Conservation (phyloP, 2,888 invertebrate genomes). For the Plusia festucae region DNA sequence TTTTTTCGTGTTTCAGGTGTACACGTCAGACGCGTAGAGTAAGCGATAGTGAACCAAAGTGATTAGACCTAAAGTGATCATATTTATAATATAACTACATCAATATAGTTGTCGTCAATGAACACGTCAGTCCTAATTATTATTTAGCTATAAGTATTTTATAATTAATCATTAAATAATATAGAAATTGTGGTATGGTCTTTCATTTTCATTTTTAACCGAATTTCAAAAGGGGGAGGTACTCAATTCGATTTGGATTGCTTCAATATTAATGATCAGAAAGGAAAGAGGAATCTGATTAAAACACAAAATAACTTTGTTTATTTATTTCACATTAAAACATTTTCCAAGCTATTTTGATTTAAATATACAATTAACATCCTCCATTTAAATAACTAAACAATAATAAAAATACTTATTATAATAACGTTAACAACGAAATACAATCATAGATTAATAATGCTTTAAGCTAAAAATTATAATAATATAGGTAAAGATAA, state of each 20-base stretch:
- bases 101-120: conserved; percentile 11
- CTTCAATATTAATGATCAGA: too few relatives aligned
- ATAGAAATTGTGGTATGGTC: conserved; percentile 3
- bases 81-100: conserved; percentile 47
- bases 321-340: conserved; percentile 81
- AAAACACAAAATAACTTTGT: conserved; percentile 68
- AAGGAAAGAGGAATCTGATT: neutral
- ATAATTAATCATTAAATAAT: conserved; percentile 39
- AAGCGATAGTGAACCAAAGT: conserved; percentile 63
- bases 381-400: conserved; percentile 68
- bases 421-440: conserved; percentile 59
- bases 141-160: conserved; percentile 22
- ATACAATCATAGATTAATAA: conserved; percentile 49
- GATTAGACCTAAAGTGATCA: conserved; percentile 37
- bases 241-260: too few relatives aligned
- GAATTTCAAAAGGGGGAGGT: neutral
- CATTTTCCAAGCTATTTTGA: conserved; percentile 75
- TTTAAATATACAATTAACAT: conserved; percentile 73
- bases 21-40: conserved; percentile 34
- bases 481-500: conserved; percentile 29
- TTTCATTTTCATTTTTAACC: neutral
- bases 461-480: conserved; percentile 67
- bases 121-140: conserved; percentile 47
- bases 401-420: conserved; percentile 62
- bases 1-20: conserved; percentile 39